A percentile compares a stretch with the other conserved stretches of the same genome.
Conservation (phyloP, 2,797 vertebrate genomes). For the Aeoliscus strigatus region DNA sequence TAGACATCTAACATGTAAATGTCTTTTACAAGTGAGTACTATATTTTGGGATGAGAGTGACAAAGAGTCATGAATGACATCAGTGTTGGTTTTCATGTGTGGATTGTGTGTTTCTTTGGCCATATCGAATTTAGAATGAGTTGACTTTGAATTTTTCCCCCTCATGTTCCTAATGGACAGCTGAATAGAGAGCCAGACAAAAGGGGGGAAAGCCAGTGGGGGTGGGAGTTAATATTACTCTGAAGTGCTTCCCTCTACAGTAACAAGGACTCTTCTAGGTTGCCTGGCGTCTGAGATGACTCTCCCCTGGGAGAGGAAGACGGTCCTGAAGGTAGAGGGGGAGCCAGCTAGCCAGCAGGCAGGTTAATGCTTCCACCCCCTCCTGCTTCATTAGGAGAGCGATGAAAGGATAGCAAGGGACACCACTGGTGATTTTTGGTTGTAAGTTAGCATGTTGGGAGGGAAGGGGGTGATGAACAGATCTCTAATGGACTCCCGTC, state of each 20-base stretch:
- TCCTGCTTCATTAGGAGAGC: constrained; percentile 35
- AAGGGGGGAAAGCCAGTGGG: constrained; percentile 13
- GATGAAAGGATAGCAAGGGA: constrained; percentile 8
- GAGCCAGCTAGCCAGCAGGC: constrained; percentile 13
- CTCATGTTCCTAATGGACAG: no score
- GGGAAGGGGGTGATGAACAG: no score
- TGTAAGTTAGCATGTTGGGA: no score
- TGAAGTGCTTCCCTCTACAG: constrained; percentile 39
- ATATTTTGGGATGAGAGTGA: no score
- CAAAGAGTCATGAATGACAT: no score
- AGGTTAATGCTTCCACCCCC: constrained; percentile 39
- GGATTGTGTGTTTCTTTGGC: no score
- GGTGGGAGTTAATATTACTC: constrained; percentile 41
- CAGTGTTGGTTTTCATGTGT: no score
- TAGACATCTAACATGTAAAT: no score
- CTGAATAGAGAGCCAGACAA: constrained; percentile 6
- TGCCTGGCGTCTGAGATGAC: constrained; percentile 54
- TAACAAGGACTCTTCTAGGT: constrained; percentile 57
- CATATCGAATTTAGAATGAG: no score
- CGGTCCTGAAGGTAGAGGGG: constrained; percentile 14
- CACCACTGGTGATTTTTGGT: constrained; percentile 5
- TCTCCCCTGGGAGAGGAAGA: constrained; percentile 41
- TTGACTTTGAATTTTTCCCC: no score
- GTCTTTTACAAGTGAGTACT: no score
- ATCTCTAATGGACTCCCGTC: no score